Conservation (phyloP, 2,797 vertebrate species). For the Galago senegalensis region DNA sequence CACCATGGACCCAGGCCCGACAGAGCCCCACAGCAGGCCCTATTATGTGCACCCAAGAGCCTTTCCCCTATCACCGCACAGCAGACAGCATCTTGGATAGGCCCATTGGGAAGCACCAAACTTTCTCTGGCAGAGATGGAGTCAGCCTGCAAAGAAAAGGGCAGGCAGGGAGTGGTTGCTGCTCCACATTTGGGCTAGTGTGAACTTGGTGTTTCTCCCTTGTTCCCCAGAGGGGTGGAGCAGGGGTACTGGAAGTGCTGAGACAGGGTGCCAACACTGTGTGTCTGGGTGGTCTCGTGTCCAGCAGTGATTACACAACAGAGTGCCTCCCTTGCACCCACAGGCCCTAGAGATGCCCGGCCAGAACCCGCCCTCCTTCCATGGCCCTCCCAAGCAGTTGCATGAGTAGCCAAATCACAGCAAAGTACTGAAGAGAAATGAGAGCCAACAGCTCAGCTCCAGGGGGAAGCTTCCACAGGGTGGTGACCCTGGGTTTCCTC, state of each 20-base stretch:
- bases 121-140: neutral
- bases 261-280: too few relatives aligned
- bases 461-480: neutral
- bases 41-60: neutral
- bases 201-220: neutral
- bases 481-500: too few relatives aligned
- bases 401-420: too few relatives aligned
- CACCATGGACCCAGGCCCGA: neutral
- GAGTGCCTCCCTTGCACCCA: neutral
- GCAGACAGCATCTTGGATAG: neutral
- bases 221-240: neutral
- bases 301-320: neutral
- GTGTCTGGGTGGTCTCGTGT: neutral
- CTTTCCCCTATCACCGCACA: neutral
- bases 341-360: neutral
- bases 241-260: neutral
- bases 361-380: too few relatives aligned
- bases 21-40: neutral
- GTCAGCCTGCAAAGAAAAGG: neutral
- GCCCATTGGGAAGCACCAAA: neutral
- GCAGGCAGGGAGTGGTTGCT: neutral
- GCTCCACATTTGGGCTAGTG: neutral
- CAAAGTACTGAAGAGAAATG: neutral
- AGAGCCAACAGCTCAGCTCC: neutral
- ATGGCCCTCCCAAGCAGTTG: neutral